Conservation (phyloP, 2,888 invertebrate species). For the Nipponacmea schrenckii region DNA sequence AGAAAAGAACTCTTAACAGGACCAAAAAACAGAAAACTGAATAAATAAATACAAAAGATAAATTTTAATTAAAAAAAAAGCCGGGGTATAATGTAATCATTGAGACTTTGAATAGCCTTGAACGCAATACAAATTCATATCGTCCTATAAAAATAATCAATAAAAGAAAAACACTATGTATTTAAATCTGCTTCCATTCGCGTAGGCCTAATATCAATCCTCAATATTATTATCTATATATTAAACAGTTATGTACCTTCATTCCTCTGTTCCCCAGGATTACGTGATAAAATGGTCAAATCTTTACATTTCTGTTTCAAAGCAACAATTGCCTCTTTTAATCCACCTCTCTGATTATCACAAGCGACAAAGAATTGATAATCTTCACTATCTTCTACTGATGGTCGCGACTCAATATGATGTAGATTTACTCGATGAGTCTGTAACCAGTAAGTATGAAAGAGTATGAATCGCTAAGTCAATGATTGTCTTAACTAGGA, state of each 20-base stretch:
- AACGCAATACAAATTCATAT: not conserved
- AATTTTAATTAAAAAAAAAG: not conserved
- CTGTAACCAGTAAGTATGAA: slow-evolving; percentile 47
- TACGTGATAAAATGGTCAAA: slow-evolving; percentile 84
- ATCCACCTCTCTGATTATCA: slow-evolving; percentile 77
- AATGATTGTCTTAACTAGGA: not conserved
- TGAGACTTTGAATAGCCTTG: no score
- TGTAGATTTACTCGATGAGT: slow-evolving; percentile 79
- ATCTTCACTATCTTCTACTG: slow-evolving; percentile 77
- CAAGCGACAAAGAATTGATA: slow-evolving; percentile 97
- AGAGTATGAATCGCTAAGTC: not conserved
- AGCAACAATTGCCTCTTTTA: slow-evolving; percentile 77
- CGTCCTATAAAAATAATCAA: not conserved
- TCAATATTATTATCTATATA: no score
- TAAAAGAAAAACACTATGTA: no score
- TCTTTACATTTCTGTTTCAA: slow-evolving; percentile 80
- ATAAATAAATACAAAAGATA: not conserved
- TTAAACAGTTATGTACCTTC: slow-evolving; percentile 25
- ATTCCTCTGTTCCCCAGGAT: slow-evolving; percentile 68
- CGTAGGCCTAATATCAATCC: no score
- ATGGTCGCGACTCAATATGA: slow-evolving; percentile 94
- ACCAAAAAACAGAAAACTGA: not conserved
- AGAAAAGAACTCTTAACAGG: not conserved
- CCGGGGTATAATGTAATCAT: not conserved
- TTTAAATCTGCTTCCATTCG: no score